Evolutionary conservation across 2,797 vertebrate genomes (phyloP).

Genomic region (Esox lucius): DNA sequence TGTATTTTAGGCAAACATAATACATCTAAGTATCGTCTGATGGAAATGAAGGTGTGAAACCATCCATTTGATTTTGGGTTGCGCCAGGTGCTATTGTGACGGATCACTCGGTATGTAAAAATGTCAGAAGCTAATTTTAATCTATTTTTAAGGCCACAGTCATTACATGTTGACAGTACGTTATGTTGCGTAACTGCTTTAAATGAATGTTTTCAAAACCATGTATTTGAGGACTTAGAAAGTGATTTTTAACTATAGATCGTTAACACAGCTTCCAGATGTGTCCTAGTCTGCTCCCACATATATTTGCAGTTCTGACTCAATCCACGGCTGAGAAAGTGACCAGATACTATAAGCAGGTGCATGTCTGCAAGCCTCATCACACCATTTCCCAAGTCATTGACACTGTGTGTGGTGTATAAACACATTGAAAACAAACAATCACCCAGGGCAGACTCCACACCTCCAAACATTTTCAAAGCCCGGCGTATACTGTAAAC

Average conservation of each 20-base stretch:
- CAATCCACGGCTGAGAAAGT: slow-evolving; percentile 31
- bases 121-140: not conserved
- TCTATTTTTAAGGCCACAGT: not conserved
- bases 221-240: too few species aligned
- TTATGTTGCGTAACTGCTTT: too few species aligned
- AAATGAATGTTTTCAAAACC: too few species aligned
- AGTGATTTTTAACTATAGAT: too few species aligned
- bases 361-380: slow-evolving; percentile 37
- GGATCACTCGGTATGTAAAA: not conserved
- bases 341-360: slow-evolving; percentile 21
- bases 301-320: slow-evolving; percentile 8
- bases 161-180: too few species aligned
- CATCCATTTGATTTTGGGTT: slow-evolving; percentile 51
- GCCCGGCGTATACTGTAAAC: slow-evolving; percentile 72
- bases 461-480: slow-evolving; percentile 70
- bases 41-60: slow-evolving; percentile 22
- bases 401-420: slow-evolving; percentile 73
- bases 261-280: not conserved
- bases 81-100: slow-evolving; percentile 29
- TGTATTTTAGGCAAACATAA: not conserved
- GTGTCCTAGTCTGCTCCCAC: not conserved
- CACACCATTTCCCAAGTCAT: slow-evolving; percentile 62
- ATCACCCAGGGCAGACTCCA: slow-evolving; percentile 61
- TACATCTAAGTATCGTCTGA: not conserved
- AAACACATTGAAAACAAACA: slow-evolving; percentile 78